Evolutionary conservation across 2,888 invertebrate genomes (phyloP).

Genomic region (Polydesmus complanatus): DNA sequence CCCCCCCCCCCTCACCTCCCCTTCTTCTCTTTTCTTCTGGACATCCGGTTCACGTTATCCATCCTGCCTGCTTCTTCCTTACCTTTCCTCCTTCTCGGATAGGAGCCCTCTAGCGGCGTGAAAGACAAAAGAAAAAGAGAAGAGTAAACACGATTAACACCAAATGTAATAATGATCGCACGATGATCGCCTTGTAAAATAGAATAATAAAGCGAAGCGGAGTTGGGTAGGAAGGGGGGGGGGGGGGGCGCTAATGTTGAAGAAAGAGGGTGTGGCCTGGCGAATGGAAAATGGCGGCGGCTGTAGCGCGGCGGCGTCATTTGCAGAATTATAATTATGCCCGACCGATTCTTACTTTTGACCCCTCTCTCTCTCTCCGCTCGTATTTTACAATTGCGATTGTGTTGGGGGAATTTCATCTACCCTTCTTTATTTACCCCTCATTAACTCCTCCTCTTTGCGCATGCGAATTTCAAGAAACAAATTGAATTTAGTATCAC

Average conservation of each 20-base stretch:
- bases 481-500: no score
- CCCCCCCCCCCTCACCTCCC: background rate
- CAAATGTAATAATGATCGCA: background rate
- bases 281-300: background rate
- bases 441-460: no score
- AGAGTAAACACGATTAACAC: background rate
- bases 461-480: no score
- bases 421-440: no score
- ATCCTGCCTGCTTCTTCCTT: background rate
- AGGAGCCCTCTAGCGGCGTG: background rate
- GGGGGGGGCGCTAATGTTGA: background rate
- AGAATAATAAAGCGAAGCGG: background rate
- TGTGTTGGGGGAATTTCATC: no score
- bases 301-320: no score
- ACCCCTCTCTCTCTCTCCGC: no score
- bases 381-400: no score
- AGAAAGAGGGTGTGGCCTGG: background rate
- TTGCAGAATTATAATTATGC: no score
- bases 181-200: background rate
- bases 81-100: no score
- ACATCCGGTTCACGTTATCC: background rate
- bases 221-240: background rate
- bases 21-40: no score
- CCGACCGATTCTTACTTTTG: no score
- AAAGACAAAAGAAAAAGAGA: background rate